A percentile compares a stretch with the other conserved stretches of the same genome.
phyloP scores from a whole-genome alignment of 2,113 vertebrate species.

The Myrmecophaga tridactyla region DNA sequence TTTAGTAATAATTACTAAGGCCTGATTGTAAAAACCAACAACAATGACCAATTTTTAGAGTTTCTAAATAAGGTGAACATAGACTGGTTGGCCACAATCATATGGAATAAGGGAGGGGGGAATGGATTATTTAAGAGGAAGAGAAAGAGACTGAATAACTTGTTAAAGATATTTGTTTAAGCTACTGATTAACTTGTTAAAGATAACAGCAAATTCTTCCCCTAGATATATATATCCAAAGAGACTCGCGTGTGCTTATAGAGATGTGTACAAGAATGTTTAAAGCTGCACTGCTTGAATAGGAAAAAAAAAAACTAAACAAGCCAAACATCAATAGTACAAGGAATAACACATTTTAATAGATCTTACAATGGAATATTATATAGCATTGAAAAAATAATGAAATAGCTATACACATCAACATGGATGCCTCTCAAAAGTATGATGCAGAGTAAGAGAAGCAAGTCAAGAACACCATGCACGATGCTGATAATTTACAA shows the following conservation, averaged over 20 bases:
- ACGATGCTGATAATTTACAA: background rate
- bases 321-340: background rate
- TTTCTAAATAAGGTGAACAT: background rate
- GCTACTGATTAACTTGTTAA: background rate
- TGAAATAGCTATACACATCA: background rate
- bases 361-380: background rate
- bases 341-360: background rate
- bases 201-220: background rate
- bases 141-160: background rate
- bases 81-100: background rate
- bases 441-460: background rate
- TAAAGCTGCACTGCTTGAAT: background rate
- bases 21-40: background rate
- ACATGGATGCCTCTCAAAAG: background rate
- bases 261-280: background rate
- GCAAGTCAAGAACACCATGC: background rate
- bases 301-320: background rate
- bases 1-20: background rate
- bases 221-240: background rate
- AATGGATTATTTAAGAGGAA: background rate
- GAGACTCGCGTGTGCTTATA: background rate
- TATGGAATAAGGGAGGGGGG: background rate
- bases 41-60: background rate
- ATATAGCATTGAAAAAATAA: background rate
- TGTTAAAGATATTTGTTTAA: background rate